These are phyloP conservation scores for Creontiades dilutus DNA, from an alignment of 2,888 invertebrate genomes.

Conservation along the genomic window DNA sequence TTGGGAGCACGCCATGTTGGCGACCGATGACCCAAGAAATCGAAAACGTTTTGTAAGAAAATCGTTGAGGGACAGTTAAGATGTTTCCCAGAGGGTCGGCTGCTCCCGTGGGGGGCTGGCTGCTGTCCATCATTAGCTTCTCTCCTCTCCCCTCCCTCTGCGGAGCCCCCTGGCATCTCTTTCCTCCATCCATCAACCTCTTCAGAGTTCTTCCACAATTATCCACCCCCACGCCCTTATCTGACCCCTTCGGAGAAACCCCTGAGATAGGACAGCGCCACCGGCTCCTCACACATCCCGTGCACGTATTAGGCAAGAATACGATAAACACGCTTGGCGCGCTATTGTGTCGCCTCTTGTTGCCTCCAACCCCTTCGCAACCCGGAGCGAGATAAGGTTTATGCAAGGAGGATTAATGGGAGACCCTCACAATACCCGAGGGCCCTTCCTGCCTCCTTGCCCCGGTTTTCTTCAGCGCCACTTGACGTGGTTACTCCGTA, in stretches of 20 bases:
- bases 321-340: slow-evolving; percentile 63
- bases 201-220: slow-evolving; percentile 66
- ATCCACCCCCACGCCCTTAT: slow-evolving; percentile 65
- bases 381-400: slow-evolving; percentile 55
- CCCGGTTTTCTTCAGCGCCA: slow-evolving; percentile 48
- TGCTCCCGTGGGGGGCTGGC: slow-evolving; percentile 55
- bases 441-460: slow-evolving; percentile 62
- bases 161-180: slow-evolving; percentile 46
- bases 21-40: slow-evolving; percentile 39
- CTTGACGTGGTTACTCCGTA: slow-evolving; percentile 45
- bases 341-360: slow-evolving; percentile 58
- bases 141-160: slow-evolving; percentile 17
- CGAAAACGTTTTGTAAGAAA: slow-evolving; percentile 62
- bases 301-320: slow-evolving; percentile 68
- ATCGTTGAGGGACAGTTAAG: slow-evolving; percentile 59
- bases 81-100: slow-evolving; percentile 54
- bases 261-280: slow-evolving; percentile 17
- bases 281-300: slow-evolving; percentile 44
- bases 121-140: slow-evolving; percentile 67
- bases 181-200: slow-evolving; percentile 69
- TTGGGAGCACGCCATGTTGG: slow-evolving; percentile 38
- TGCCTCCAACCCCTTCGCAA: slow-evolving; percentile 36
- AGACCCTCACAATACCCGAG: slow-evolving; percentile 62
- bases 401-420: slow-evolving; percentile 68
- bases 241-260: not conserved